Conservation (phyloP, 30 jellyfish, hydroid and myxozoan genomes). For the Chrysaora quinquecirrha region DNA sequence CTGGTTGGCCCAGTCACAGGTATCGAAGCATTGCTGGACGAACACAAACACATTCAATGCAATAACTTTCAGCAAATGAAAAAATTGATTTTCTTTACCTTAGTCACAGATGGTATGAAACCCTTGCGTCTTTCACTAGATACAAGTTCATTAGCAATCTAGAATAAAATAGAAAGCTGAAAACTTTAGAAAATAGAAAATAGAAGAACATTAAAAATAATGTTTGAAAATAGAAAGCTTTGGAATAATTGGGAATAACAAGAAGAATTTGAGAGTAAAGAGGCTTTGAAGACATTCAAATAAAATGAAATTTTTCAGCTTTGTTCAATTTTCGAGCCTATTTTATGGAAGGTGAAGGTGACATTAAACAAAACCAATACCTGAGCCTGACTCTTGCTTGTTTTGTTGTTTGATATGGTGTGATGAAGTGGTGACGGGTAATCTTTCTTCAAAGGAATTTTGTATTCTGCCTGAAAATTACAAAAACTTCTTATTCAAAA, state of each 20-base stretch:
- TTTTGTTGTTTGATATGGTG: neutral
- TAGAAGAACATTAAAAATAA: too few species aligned
- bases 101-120: neutral
- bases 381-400: neutral
- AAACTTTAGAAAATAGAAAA: too few species aligned
- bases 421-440: neutral
- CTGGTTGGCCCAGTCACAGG: neutral
- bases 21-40: neutral
- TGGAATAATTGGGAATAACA: too few species aligned
- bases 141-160: conserved; percentile 1
- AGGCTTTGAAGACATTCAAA: too few species aligned
- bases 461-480: neutral
- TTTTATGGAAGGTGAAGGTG: too few species aligned
- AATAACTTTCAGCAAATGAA: neutral
- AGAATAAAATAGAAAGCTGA: neutral
- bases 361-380: neutral
- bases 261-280: too few species aligned
- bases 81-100: neutral
- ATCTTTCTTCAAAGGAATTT: neutral
- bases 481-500: too few species aligned
- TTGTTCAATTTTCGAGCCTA: too few species aligned
- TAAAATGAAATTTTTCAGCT: too few species aligned
- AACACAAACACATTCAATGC: too few species aligned
- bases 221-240: too few species aligned
- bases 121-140: neutral